Evolutionary conservation across 2,888 invertebrate species (phyloP).

Genomic region (Leptopilina drosophilae): DNA sequence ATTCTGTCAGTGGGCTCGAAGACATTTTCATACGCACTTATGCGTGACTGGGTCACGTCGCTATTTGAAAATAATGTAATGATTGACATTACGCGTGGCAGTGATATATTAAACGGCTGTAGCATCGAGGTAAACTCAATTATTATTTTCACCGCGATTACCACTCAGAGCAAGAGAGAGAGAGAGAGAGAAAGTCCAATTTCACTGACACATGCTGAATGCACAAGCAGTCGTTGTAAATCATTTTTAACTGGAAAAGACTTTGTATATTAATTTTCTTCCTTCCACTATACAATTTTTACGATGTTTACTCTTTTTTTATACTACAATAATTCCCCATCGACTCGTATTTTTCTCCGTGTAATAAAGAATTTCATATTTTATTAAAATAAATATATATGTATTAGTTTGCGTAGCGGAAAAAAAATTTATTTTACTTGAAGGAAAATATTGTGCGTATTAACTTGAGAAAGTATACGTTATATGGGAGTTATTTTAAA

Average conservation of each 20-base stretch:
- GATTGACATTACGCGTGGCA: conserved; percentile 58
- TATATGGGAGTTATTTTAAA: background rate
- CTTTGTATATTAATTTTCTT: background rate
- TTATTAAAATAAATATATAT: too few species aligned
- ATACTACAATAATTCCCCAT: too few species aligned
- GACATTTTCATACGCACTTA: conserved; percentile 55
- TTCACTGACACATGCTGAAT: conserved; percentile 27
- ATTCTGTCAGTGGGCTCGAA: conserved; percentile 53
- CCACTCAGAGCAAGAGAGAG: background rate
- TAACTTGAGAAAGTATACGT: background rate
- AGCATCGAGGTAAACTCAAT: conserved; percentile 26
- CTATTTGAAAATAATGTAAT: conserved; percentile 53
- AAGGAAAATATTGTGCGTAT: conserved; percentile 6
- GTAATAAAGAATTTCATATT: too few species aligned
- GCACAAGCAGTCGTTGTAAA: conserved; percentile 9
- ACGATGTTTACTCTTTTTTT: too few species aligned
- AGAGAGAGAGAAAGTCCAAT: conserved; percentile 32
- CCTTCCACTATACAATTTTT: background rate
- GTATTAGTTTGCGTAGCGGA: too few species aligned
- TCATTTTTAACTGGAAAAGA: conserved; percentile 14
- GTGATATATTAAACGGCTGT: conserved; percentile 57
- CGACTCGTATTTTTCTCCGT: too few species aligned
- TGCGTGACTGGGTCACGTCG: conserved; percentile 53
- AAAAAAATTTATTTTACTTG: too few species aligned
- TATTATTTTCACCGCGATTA: conserved; percentile 27